Percentiles rank a stretch among this genome's conserved stretches.
phyloP scores from a whole-genome alignment of 1,140 invertebrate species.

The Aphis gossypii region DNA sequence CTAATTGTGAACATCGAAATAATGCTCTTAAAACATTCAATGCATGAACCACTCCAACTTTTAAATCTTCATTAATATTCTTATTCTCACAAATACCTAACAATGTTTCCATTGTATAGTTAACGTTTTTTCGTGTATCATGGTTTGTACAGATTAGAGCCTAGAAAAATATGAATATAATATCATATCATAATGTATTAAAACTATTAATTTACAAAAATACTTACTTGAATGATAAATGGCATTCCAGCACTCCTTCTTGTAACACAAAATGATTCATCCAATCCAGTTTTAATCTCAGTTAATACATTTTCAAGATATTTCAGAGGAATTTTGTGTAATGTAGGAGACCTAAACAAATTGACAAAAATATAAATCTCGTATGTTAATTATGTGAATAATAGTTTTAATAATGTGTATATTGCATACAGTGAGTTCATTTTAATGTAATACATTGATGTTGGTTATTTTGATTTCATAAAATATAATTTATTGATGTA shows the following conservation, averaged over 20 bases:
- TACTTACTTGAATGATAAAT: constrained; percentile 80
- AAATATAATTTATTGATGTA: background rate
- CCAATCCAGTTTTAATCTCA: constrained; percentile 66
- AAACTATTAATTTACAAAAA: background rate
- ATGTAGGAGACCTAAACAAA: constrained; percentile 6
- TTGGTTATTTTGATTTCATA: background rate
- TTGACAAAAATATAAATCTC: background rate
- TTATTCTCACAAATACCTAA: constrained; percentile 67
- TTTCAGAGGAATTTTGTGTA: constrained; percentile 26
- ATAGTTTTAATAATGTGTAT: background rate
- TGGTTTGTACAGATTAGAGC: constrained; percentile 77
- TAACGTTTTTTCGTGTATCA: constrained; percentile 66
- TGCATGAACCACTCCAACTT: constrained; percentile 76
- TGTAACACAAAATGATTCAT: constrained; percentile 77
- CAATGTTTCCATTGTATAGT: constrained; percentile 73
- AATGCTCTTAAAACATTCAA: constrained; percentile 86
- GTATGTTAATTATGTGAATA: background rate
- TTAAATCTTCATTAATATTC: constrained; percentile 61
- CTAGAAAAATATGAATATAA: constrained; percentile 65
- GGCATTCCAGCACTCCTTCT: constrained; percentile 90
- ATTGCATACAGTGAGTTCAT: background rate
- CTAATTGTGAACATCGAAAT: constrained; percentile 78
- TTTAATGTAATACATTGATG: background rate
- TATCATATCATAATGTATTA: background rate
- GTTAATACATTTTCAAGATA: constrained; percentile 71